Percentiles rank a stretch among this genome's conserved stretches.
These are phyloP conservation scores for Etheostoma perlongum DNA, from an alignment of 2,797 vertebrate genomes.

Conservation along the genomic window DNA sequence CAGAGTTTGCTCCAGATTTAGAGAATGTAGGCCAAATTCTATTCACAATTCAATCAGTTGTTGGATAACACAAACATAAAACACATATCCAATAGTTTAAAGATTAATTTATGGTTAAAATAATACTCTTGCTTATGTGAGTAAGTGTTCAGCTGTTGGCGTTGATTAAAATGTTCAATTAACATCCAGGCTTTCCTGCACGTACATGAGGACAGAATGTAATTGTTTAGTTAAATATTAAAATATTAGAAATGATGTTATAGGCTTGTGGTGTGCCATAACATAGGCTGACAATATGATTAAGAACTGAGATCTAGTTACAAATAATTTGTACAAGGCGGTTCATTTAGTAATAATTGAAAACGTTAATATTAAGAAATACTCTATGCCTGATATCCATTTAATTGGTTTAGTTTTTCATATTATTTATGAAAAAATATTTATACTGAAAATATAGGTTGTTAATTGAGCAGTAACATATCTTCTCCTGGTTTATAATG, in stretches of 20 bases:
- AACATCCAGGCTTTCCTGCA: slow-evolving; percentile 11
- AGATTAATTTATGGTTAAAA: slow-evolving; percentile 17
- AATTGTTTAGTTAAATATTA: slow-evolving; percentile 47
- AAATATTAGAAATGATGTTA: slow-evolving; percentile 22
- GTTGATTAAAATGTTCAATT: slow-evolving; percentile 39
- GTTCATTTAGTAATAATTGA: slow-evolving; percentile 19
- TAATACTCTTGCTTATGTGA: slow-evolving; percentile 3
- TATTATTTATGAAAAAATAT: neutral
- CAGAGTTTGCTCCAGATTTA: neutral
- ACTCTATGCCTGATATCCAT: neutral
- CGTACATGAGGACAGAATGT: slow-evolving; percentile 1
- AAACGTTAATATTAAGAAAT: slow-evolving; percentile 4
- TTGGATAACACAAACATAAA: neutral
- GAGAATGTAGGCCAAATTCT: neutral
- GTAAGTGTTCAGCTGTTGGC: slow-evolving; percentile 9
- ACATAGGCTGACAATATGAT: slow-evolving; percentile 5
- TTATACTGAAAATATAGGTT: neutral
- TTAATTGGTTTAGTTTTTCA: neutral
- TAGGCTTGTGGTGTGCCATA: slow-evolving; percentile 18
- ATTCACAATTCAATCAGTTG: slow-evolving; percentile 17
- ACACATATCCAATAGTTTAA: slow-evolving; percentile 7
- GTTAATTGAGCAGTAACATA: neutral
- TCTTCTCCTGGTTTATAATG: slow-evolving; percentile 5
- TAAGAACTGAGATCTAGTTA: slow-evolving; percentile 30
- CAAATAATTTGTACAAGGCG: slow-evolving; percentile 14